Conservation (phyloP, 2,888 invertebrate genomes). For the Sclerodermus sp. region DNA sequence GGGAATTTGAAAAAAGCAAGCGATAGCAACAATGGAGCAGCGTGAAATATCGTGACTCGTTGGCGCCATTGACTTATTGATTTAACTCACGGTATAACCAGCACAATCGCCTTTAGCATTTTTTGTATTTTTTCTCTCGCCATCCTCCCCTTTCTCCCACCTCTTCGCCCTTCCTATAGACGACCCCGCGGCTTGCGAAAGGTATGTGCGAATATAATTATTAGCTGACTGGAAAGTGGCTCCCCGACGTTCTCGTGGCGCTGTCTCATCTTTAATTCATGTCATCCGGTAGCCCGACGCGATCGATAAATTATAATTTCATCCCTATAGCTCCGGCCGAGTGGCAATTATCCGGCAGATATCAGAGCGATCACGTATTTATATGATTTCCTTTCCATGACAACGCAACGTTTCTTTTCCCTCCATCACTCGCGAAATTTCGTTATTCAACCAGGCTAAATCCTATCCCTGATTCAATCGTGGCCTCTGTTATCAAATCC, state of each 20-base stretch:
- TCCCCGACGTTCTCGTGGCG: conserved; percentile 34
- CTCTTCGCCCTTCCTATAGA: neutral
- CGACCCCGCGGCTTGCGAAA: conserved; percentile 12
- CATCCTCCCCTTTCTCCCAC: neutral
- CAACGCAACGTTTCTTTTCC: too few species aligned
- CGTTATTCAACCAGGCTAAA: too few species aligned
- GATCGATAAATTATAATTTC: conserved; percentile 57
- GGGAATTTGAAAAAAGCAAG: too few species aligned
- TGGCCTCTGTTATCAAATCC: too few species aligned
- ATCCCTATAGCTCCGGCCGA: conserved; percentile 33
- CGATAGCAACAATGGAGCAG: too few species aligned
- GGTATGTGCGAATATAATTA: conserved; percentile 47
- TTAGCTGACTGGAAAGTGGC: conserved; percentile 45
- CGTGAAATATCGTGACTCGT: too few species aligned
- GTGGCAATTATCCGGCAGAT: conserved; percentile 46
- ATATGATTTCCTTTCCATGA: conserved; percentile 29
- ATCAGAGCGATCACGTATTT: conserved; percentile 39
- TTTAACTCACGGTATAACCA: neutral
- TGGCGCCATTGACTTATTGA: neutral
- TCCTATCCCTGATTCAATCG: too few species aligned
- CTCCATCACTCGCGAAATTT: too few species aligned
- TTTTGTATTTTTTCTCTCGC: neutral
- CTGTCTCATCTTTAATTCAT: conserved; percentile 56
- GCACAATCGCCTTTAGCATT: neutral
- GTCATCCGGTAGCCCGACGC: conserved; percentile 50